These are phyloP conservation scores for Gambusia holbrooki DNA, from an alignment of 2,113 vertebrate genomes.

Conservation along the genomic window DNA sequence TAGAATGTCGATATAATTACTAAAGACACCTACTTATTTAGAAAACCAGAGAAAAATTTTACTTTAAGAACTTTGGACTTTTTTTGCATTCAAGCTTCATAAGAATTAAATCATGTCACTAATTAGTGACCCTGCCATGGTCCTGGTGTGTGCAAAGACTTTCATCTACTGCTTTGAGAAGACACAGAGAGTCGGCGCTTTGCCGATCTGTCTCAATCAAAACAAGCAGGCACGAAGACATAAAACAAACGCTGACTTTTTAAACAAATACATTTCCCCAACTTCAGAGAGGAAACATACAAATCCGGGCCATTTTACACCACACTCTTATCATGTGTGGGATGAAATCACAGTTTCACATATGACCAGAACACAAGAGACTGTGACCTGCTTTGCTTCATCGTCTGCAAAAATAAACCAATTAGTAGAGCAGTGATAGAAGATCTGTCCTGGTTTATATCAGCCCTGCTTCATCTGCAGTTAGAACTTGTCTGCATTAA, in stretches of 20 bases:
- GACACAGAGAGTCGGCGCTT: conserved; percentile 34
- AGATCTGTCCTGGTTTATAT: conserved; percentile 45
- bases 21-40: background rate
- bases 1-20: background rate
- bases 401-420: conserved; percentile 59
- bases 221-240: conserved; percentile 62
- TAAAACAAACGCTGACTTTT: conserved; percentile 59
- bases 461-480: conserved; percentile 20
- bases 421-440: conserved; percentile 34
- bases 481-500: conserved; percentile 4
- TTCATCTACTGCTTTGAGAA: conserved; percentile 55
- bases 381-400: background rate
- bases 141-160: conserved; percentile 19
- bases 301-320: conserved; percentile 20
- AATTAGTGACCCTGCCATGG: conserved; percentile 10
- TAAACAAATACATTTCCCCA: conserved; percentile 62
- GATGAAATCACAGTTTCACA: conserved; percentile 21
- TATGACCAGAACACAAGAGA: conserved; percentile 17
- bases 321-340: background rate
- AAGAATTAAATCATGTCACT: conserved; percentile 26
- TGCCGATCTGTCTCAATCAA: conserved; percentile 45
- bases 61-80: background rate
- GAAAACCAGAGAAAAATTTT: background rate
- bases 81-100: conserved; percentile 19
- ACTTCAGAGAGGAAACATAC: conserved; percentile 34